Conservation (phyloP, 1,140 invertebrate genomes). For the Nymphalis io region DNA sequence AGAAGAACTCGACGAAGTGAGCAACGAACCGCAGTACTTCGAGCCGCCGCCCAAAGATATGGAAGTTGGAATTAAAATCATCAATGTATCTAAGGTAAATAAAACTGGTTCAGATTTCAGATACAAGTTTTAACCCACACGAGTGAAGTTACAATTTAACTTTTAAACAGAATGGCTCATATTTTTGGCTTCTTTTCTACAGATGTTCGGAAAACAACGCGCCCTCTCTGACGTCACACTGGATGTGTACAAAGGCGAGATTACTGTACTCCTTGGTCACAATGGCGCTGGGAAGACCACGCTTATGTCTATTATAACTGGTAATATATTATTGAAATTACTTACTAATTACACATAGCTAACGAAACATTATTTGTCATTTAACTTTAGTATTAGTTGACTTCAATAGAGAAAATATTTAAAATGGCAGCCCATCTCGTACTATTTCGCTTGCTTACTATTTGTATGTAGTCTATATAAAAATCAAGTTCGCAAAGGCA, state of each 20-base stretch:
- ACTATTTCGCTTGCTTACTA: too few relatives aligned
- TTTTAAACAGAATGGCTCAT: too few relatives aligned
- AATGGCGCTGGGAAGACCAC: conserved; percentile 88
- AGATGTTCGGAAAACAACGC: conserved; percentile 57
- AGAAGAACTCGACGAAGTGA: conserved; percentile 35
- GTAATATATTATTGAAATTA: conserved; percentile 50
- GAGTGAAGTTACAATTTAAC: not conserved
- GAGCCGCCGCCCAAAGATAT: conserved; percentile 44
- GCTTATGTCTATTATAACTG: conserved; percentile 91
- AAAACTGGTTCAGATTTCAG: too few relatives aligned
- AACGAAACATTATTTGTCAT: too few relatives aligned
- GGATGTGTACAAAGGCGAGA: conserved; percentile 85
- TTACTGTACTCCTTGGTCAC: conserved; percentile 89
- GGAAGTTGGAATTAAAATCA: conserved; percentile 54
- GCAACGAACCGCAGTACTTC: conserved; percentile 50
- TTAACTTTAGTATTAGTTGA: too few relatives aligned
- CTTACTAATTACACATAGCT: not conserved
- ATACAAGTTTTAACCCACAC: too few relatives aligned
- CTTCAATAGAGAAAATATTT: too few relatives aligned
- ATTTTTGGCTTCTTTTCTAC: conserved; percentile 23
- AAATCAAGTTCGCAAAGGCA: too few relatives aligned
- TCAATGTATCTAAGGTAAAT: conserved; percentile 58
- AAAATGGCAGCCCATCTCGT: too few relatives aligned
- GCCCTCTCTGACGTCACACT: conserved; percentile 87
- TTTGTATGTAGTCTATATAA: too few relatives aligned